phyloP scores from a whole-genome alignment of 2,888 invertebrate genomes.

The Volucella bombylans region DNA sequence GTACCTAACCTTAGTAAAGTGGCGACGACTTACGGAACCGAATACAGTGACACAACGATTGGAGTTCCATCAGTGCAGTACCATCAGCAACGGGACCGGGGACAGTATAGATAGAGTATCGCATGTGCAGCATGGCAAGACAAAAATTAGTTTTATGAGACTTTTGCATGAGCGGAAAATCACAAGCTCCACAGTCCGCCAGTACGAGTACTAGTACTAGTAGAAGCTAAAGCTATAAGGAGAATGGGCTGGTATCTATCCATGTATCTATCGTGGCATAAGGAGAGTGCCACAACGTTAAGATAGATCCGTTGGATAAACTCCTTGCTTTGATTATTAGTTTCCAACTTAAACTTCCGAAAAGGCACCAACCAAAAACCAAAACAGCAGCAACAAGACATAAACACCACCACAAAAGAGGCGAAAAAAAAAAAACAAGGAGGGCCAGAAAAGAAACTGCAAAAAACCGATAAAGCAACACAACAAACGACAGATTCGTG shows the following conservation, averaged over 20 bases:
- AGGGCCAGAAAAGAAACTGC: slow-evolving; percentile 39
- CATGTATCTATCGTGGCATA: not conserved
- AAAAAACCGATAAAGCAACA: slow-evolving; percentile 53
- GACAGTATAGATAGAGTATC: slow-evolving; percentile 25
- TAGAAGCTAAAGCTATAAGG: no score
- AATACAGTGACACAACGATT: not conserved
- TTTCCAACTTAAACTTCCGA: slow-evolving; percentile 72
- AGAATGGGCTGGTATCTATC: no score
- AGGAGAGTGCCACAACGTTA: not conserved
- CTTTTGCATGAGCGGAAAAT: slow-evolving; percentile 68
- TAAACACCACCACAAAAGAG: slow-evolving; percentile 15
- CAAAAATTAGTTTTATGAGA: slow-evolving; percentile 73
- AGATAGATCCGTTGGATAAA: slow-evolving; percentile 56
- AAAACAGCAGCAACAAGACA: slow-evolving; percentile 32
- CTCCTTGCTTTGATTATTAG: slow-evolving; percentile 65
- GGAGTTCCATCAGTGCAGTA: slow-evolving; percentile 5
- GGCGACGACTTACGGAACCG: slow-evolving; percentile 29
- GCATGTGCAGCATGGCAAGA: slow-evolving; percentile 65
- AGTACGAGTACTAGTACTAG: no score
- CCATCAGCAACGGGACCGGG: slow-evolving; percentile 15
- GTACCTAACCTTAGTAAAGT: slow-evolving; percentile 43
- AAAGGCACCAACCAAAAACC: slow-evolving; percentile 34
- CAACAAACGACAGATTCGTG: slow-evolving; percentile 73
- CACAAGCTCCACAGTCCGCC: not conserved
- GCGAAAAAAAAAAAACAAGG: slow-evolving; percentile 4